phyloP scores from a whole-genome alignment of 2,113 vertebrate genomes.

The Anarrhichthys ocellatus region DNA sequence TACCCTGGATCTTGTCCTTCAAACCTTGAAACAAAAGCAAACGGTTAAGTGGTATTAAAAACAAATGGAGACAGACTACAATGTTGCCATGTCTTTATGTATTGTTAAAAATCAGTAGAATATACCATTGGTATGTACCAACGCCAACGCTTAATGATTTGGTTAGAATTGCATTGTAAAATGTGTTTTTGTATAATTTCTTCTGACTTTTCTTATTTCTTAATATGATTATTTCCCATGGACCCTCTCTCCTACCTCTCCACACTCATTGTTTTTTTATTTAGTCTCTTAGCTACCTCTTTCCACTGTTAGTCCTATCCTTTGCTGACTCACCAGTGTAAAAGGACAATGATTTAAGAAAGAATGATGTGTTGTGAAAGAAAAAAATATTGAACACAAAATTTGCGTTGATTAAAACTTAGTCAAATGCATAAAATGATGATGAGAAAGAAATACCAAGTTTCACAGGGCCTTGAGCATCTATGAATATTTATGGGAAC shows the following conservation, averaged over 20 bases:
- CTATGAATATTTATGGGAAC: not conserved
- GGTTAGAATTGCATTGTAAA: not conserved
- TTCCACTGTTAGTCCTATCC: not conserved
- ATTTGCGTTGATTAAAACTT: not conserved
- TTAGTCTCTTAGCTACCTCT: conserved; percentile 18
- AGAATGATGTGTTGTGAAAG: not conserved
- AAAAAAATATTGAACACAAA: not conserved
- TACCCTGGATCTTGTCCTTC: not conserved
- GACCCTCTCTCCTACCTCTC: not conserved
- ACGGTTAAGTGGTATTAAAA: not conserved
- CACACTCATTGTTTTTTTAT: not conserved
- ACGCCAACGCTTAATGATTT: not conserved
- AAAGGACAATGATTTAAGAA: not conserved
- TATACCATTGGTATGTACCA: not conserved
- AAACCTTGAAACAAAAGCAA: not conserved
- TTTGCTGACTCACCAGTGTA: conserved; percentile 8
- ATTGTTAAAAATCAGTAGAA: not conserved
- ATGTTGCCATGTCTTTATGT: not conserved
- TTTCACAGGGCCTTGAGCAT: not conserved
- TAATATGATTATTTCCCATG: conserved; percentile 4
- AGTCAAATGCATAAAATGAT: not conserved
- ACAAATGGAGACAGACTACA: not conserved
- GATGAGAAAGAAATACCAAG: not conserved
- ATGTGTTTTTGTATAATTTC: conserved; percentile 28
- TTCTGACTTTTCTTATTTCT: conserved; percentile 24